Percentiles rank a stretch among this genome's conserved stretches.
Evolutionary conservation across 2,888 invertebrate species (phyloP).

Genomic region (Epistrophella euchroma): DNA sequence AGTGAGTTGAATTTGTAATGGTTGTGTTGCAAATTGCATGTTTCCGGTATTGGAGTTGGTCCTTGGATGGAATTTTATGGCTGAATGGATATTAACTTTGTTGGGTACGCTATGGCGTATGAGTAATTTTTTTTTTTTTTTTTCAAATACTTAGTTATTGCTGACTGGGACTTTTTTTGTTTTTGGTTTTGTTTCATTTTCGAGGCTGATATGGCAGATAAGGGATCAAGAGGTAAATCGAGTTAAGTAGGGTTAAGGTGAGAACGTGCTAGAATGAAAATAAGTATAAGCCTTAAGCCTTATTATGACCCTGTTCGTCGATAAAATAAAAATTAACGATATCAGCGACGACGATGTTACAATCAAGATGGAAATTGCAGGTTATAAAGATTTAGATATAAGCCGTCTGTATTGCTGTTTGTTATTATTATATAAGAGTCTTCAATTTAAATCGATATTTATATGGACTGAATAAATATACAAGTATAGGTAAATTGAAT

Average conservation of each 20-base stretch:
- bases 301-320: slow-evolving; percentile 34
- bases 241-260: slow-evolving; percentile 49
- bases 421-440: neutral
- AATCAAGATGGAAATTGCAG: slow-evolving; percentile 1
- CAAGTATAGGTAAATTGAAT: neutral
- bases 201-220: slow-evolving; percentile 7
- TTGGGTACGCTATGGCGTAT: neutral
- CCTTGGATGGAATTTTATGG: slow-evolving; percentile 47
- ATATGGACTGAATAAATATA: neutral
- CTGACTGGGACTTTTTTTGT: slow-evolving; percentile 13
- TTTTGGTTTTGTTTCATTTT: slow-evolving; percentile 10
- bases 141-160: neutral
- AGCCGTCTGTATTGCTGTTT: neutral
- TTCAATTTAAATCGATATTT: neutral
- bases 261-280: slow-evolving; percentile 6
- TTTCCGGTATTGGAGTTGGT: slow-evolving; percentile 48
- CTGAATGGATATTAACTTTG: slow-evolving; percentile 55
- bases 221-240: slow-evolving; percentile 37
- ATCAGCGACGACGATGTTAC: slow-evolving; percentile 16
- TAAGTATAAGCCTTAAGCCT: slow-evolving; percentile 26
- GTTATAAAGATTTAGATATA: neutral
- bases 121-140: slow-evolving; percentile 14
- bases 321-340: slow-evolving; percentile 40
- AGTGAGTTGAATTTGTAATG: slow-evolving; percentile 47
- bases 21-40: slow-evolving; percentile 57